phyloP scores from a whole-genome alignment of 2,888 invertebrate genomes.

The Lasioglossum marginatum region DNA sequence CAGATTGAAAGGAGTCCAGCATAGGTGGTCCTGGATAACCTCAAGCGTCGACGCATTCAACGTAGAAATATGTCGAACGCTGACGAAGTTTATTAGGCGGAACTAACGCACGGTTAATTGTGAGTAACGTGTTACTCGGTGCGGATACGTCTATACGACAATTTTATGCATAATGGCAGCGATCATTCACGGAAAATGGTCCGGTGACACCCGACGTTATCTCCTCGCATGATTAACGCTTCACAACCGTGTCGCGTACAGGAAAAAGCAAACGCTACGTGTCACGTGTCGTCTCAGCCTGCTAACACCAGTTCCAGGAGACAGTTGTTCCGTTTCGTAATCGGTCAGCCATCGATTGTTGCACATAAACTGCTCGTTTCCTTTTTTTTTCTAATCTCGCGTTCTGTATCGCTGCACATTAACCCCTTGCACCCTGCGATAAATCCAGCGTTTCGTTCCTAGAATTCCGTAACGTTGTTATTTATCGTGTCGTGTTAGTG shows the following conservation, averaged over 20 bases:
- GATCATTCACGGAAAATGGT: conserved; percentile 48
- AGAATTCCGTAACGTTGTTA: neutral
- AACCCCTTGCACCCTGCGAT: neutral
- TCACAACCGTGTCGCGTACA: neutral
- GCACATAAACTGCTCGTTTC: neutral
- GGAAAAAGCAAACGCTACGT: conserved; percentile 13
- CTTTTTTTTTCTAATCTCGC: neutral
- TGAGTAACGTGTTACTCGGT: conserved; percentile 48
- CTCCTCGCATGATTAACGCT: conserved; percentile 55
- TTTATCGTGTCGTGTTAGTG: neutral
- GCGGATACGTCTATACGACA: conserved; percentile 38
- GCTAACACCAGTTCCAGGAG: neutral
- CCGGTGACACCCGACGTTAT: conserved; percentile 41
- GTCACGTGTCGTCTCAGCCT: conserved; percentile 33
- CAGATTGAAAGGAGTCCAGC: neutral
- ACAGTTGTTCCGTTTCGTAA: conserved; percentile 12
- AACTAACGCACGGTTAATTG: conserved; percentile 59
- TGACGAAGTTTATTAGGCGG: conserved; percentile 44
- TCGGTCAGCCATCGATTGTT: neutral
- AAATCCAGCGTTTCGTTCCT: neutral
- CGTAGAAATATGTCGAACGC: conserved; percentile 50
- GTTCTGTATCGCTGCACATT: neutral
- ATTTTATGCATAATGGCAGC: conserved; percentile 45
- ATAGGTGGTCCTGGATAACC: conserved; percentile 36
- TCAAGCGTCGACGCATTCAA: conserved; percentile 26